Evolutionary conservation across 2,797 vertebrate species (phyloP).

Genomic region (Neosalanx taihuensis): DNA sequence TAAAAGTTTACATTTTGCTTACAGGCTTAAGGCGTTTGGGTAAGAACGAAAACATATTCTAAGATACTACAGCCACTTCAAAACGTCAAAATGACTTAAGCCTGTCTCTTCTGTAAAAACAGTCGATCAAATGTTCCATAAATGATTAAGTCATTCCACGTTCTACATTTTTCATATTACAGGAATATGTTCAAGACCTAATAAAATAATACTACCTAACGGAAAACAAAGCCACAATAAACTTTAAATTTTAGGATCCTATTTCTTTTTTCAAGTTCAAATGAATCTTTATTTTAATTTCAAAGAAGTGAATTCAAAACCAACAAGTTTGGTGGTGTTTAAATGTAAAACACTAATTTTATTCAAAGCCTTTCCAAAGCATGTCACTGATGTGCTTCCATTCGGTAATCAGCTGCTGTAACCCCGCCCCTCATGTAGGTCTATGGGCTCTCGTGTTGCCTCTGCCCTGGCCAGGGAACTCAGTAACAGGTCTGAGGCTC

Average conservation of each 20-base stretch:
- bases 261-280: background rate
- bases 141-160: conserved; percentile 10
- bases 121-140: too few species aligned
- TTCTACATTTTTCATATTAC: conserved; percentile 19
- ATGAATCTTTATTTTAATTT: background rate
- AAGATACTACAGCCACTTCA: too few species aligned
- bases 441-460: conserved; percentile 89
- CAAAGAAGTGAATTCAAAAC: too few species aligned
- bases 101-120: background rate
- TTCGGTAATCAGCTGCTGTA: conserved; percentile 1
- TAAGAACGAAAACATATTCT: conserved; percentile 53
- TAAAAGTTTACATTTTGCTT: conserved; percentile 82
- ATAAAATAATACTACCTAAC: background rate
- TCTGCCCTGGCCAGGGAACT: conserved; percentile 72
- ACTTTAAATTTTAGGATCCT: too few species aligned
- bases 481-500: conserved; percentile 58
- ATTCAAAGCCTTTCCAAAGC: too few species aligned
- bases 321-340: background rate
- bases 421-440: conserved; percentile 75
- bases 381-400: too few species aligned
- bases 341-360: too few species aligned
- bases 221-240: too few species aligned
- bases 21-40: conserved; percentile 85
- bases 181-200: conserved; percentile 82
- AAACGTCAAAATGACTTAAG: background rate